Evolutionary conservation across 2,888 invertebrate genomes (phyloP), one percentile per base, ranked within the genome.

Genomic region (Drosophila setosimentum): DNA sequence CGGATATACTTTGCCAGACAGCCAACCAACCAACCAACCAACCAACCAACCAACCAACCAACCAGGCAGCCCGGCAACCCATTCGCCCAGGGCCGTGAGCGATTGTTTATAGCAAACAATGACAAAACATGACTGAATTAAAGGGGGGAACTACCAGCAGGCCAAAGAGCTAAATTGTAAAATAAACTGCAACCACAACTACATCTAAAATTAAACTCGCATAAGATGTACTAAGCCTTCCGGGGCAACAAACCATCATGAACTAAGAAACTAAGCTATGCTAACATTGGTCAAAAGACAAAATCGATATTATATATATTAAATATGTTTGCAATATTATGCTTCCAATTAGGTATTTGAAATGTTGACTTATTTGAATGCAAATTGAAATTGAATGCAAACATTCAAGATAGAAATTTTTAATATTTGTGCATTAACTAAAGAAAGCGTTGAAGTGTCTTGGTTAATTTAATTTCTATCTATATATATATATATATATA

Each of bases 91-190:
- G 37, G 55, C 42, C 70, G 29, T n/a, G 7, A 53, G 49, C 78
- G 58, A 37, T 66, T 77, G 66, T 53, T 78, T 55, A 75, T 63
- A 30, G 58, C 78, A 80, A 77, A 83, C 83, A 85, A 86, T 79
- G 83, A 63, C 76, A 76, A 67, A 75, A 69, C 73, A 69, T 59
- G 82, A 62, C 76, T 80, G 80, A 76, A 86, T 89, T 84, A 86
- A 74, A 76, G 49, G 57, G 4, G 69, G 76, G 81, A 81, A 80
- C 79, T 82, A 83, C 53, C 49, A 40, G 63, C 69, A 63, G 51
- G 50, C 35, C 32, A 64, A 30, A 60, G 27, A 73, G 55, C 40
- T 64, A 35, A 3, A 60, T 60, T 45, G 5, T 32, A 45, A 58
- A 37, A 40, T 48, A 51, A 53, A 48, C 37, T 57, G 35, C 30